Evolutionary conservation across 2,113 vertebrate species (phyloP).

Genomic region (Geococcyx californianus): DNA sequence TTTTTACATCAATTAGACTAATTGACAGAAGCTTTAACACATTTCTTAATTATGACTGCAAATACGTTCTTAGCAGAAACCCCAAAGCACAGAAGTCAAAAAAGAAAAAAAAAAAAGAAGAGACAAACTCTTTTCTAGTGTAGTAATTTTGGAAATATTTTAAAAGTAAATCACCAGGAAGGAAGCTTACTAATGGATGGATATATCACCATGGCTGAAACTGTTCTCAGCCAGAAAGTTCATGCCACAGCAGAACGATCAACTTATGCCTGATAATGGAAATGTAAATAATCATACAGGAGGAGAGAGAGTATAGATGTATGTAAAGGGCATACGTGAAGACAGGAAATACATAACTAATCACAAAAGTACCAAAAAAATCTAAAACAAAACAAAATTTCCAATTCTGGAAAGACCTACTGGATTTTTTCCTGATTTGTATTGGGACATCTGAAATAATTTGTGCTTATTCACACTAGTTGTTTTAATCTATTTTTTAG

Average conservation of each 20-base stretch:
- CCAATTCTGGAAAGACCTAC: background rate
- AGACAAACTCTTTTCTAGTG: background rate
- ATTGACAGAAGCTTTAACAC: constrained; percentile 66
- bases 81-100: background rate
- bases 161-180: background rate
- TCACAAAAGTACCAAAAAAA: background rate
- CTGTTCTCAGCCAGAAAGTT: background rate
- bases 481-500: background rate
- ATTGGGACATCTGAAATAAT: background rate
- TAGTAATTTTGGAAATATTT: constrained; percentile 25
- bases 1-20: constrained; percentile 72
- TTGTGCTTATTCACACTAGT: background rate
- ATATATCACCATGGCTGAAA: background rate
- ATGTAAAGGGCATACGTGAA: background rate
- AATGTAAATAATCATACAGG: background rate
- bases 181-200: background rate
- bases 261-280: background rate
- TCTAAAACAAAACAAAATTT: background rate
- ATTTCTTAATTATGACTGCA: constrained; percentile 70
- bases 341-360: background rate
- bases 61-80: constrained; percentile 44
- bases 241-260: background rate
- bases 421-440: background rate
- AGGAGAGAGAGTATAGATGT: background rate
- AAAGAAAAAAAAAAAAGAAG: background rate